Base-by-base conservation (phyloP, 2,113 vertebrate species). In the Cololabis saira region DNA sequence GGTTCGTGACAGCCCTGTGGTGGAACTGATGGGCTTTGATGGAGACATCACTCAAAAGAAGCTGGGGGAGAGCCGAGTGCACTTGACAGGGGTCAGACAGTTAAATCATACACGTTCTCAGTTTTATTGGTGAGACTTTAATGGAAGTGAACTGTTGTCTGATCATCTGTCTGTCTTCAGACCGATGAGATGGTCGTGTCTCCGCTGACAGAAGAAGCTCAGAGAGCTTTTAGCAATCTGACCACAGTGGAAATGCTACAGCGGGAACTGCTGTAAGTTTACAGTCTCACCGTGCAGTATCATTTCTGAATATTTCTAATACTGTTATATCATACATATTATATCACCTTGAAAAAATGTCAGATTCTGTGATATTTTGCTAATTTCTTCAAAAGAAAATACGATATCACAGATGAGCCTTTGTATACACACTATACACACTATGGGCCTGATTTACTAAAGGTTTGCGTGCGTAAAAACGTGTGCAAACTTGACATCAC, bases 251-350 rank as follows among this genome's bases (percentile, higher is more conserved):
- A 80, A 67, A 33, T 81, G 24, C 78, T 95, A 67, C 93, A 97
- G 63, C 72, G 63, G 41, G 90, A 95, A 45, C 82, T 97, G 19
- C 40, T 90, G 95, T 97, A 83, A 93, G 93, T 88, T 3, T 2
- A 49, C 19, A 17, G 40, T 40, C 12, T 37, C 16, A 43, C 24
- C 14, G 14, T 42, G 21, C 48, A 11, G 13, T 22, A 9, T 15
- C 40, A n/a, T 16, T 41, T 22, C 16, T 8, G 1, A 19, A 60
- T 44, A 40, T 44, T 42, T 12, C 16, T 27, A 18, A 37, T 41
- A 43, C 43, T 42, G 9, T 67, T 9, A 10, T 40, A 6, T 21
- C 7, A 15, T 16, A 7, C 18, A 57, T 10, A 57, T 16, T 14
- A 37, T 4, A 12, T 47, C 1, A 10, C 9, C 13, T 43, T 15